Evolutionary conservation across 2,113 vertebrate species (phyloP).

Genomic region (Python bivittatus): DNA sequence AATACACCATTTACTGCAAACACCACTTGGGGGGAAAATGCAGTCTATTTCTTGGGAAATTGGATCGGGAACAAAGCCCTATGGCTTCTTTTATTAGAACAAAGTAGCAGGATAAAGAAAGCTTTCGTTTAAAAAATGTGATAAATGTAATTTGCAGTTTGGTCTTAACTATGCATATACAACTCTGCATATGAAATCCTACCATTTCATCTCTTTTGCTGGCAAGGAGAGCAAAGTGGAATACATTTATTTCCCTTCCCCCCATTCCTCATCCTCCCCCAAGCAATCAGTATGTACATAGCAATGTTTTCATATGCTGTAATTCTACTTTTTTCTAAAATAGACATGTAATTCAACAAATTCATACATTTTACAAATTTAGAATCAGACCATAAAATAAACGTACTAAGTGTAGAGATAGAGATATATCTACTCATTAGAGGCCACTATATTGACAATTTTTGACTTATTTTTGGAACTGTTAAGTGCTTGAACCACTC

Average conservation of each 20-base stretch:
- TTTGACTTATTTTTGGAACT: not conserved
- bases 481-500: not conserved
- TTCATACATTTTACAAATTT: not conserved
- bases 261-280: too few species aligned
- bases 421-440: not conserved
- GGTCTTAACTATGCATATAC: not conserved
- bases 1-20: not conserved
- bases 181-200: not conserved
- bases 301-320: not conserved
- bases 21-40: not conserved
- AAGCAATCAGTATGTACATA: not conserved
- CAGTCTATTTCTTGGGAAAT: not conserved
- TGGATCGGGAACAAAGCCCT: not conserved
- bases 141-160: not conserved
- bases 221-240: not conserved
- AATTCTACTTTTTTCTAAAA: not conserved
- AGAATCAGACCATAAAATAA: not conserved
- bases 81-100: not conserved
- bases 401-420: not conserved
- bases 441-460: not conserved
- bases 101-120: not conserved
- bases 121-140: not conserved
- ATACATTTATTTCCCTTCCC: not conserved
- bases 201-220: not conserved
- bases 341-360: not conserved